Conservation (phyloP, 1,140 invertebrate species). For the Drosophila bifasciata region DNA sequence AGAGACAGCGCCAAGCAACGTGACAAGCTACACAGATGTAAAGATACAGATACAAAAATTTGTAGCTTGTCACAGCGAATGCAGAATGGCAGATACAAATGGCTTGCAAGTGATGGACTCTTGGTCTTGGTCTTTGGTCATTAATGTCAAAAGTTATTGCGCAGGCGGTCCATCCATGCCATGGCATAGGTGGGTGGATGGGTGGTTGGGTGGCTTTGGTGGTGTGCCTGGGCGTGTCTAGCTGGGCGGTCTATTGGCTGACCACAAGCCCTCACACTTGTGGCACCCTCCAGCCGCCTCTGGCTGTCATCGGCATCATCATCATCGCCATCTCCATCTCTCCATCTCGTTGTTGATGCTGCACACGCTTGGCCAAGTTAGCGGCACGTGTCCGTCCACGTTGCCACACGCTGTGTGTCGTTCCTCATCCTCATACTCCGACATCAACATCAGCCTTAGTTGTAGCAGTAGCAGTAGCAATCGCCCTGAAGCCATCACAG, state of each 20-base stretch:
- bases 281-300: slow-evolving; percentile 22
- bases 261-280: slow-evolving; percentile 70
- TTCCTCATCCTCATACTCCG: slow-evolving; percentile 27
- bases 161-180: slow-evolving; percentile 49
- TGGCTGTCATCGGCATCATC: slow-evolving; percentile 34
- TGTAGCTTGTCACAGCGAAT: slow-evolving; percentile 68
- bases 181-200: slow-evolving; percentile 34
- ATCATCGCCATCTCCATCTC: no score
- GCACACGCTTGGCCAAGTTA: slow-evolving; percentile 75
- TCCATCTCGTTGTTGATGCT: slow-evolving; percentile 67
- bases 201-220: no score
- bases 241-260: slow-evolving; percentile 56
- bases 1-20: slow-evolving; percentile 27
- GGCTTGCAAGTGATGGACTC: slow-evolving; percentile 52
- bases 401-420: slow-evolving; percentile 58
- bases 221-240: slow-evolving; percentile 26
- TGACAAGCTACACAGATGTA: slow-evolving; percentile 9
- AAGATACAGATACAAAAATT: slow-evolving; percentile 64
- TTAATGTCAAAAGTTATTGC: slow-evolving; percentile 82
- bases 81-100: slow-evolving; percentile 66
- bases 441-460: slow-evolving; percentile 10
- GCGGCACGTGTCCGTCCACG: slow-evolving; percentile 75
- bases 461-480: background rate
- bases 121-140: slow-evolving; percentile 47
- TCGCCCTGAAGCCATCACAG: slow-evolving; percentile 37